Conservation (phyloP, 1,140 invertebrate genomes). For the Papilio helenus region DNA sequence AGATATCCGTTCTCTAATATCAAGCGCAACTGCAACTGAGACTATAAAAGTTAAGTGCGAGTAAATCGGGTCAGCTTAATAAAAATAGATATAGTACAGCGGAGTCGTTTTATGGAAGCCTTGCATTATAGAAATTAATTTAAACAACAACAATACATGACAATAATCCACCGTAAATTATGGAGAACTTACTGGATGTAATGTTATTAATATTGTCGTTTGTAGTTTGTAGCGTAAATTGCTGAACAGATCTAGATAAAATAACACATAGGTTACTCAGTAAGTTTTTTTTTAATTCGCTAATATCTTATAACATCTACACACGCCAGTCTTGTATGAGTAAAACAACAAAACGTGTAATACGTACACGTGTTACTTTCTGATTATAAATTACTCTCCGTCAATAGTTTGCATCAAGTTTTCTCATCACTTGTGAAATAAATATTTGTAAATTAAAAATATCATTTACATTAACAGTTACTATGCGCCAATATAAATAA, state of each 20-base stretch:
- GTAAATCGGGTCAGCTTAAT: constrained; percentile 16
- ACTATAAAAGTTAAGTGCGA: constrained; percentile 16
- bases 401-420: neutral
- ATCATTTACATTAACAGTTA: constrained; percentile 5
- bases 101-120: neutral
- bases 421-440: neutral
- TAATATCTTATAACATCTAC: no score
- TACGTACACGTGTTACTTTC: neutral
- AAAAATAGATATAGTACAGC: constrained; percentile 9
- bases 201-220: no score
- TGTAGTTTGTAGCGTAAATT: no score
- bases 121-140: neutral
- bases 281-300: no score
- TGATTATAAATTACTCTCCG: neutral
- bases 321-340: no score
- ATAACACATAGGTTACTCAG: no score
- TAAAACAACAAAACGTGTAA: neutral
- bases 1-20: neutral
- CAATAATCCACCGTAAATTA: neutral
- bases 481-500: constrained; percentile 1
- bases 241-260: no score
- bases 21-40: constrained; percentile 17
- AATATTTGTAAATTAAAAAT: neutral
- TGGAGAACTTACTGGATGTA: no score
- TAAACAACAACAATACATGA: neutral